Evolutionary conservation across 2,797 vertebrate species (phyloP), one percentile per base, ranked within the genome.

Genomic region (Prionace glauca): DNA sequence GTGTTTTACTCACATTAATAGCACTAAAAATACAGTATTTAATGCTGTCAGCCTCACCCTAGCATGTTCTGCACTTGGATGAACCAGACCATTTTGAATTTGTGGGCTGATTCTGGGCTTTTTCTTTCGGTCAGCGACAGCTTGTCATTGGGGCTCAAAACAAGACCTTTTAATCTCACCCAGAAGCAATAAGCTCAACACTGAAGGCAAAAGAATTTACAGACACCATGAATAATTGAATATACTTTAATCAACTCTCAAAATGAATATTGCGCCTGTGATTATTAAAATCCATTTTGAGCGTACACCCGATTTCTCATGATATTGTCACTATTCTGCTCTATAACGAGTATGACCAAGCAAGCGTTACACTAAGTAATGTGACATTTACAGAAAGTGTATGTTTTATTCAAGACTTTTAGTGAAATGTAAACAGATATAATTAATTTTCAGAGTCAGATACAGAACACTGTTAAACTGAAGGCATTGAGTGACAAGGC

Each of bases 221-320:
- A 67, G 62, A 69, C n/a, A 41, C 41, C n/a, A 69, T 69, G 90
- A 69, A 92, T 92, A 92, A 69, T 92, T 92, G 90, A 92, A 69
- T 12, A 20, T 69, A 69, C n/a, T 24, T 24, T 69, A 92, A 92
- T 69, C 62, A 90, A 88, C 50, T 50, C 50, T 88, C 86, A 67
- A 91, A 69, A 92, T 92, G 90, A 92, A 92, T 36, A 92, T 26
- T 20, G 20, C 41, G 90, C 65, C 41, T 67, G 20, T 67, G 69
- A 92, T 92, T 92, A 92, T 41, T 92, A 92, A 69, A 69, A 41
- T 92, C n/a, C 20, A 18, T 92, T 92, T 41, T 24, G 22, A 92
- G 36, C 22, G 9, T 67, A 67, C 90, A 92, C 18, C 90, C 36
- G 62, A 92, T 67, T 62, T 67, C 0, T 92, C 36, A 36, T 69